Conservation (phyloP, 2,113 vertebrate genomes). For the Dicaeum eximium region DNA sequence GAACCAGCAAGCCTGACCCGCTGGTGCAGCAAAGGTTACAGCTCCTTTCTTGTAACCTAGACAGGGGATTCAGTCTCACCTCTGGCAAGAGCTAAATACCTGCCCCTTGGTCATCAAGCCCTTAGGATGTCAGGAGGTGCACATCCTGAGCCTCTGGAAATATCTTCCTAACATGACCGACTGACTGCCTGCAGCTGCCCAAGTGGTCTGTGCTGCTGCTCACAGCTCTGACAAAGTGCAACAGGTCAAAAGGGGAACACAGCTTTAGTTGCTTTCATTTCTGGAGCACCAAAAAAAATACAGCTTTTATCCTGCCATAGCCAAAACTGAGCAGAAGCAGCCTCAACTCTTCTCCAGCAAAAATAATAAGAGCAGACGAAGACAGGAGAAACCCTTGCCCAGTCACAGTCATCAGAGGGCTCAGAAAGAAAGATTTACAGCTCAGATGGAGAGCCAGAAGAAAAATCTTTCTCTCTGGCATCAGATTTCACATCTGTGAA, state of each 20-base stretch:
- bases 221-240: background rate
- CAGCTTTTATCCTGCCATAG: background rate
- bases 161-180: fast-evolving
- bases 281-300: background rate
- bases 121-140: background rate
- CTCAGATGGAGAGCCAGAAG: background rate
- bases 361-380: background rate
- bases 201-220: background rate
- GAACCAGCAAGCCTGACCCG: background rate
- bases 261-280: background rate
- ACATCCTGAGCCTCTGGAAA: background rate
- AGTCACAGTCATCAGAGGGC: background rate
- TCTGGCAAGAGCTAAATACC: background rate
- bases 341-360: background rate
- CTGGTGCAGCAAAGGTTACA: background rate
- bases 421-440: background rate
- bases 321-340: background rate
- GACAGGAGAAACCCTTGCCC: background rate
- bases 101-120: background rate
- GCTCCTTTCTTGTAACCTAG: background rate
- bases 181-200: background rate
- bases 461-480: slow-evolving; percentile 2
- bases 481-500: background rate
- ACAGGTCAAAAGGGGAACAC: background rate
- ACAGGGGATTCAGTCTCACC: background rate